These are phyloP conservation scores for Ascidia mentula DNA, from an alignment of 23 tunicate species.

Conservation along the genomic window DNA sequence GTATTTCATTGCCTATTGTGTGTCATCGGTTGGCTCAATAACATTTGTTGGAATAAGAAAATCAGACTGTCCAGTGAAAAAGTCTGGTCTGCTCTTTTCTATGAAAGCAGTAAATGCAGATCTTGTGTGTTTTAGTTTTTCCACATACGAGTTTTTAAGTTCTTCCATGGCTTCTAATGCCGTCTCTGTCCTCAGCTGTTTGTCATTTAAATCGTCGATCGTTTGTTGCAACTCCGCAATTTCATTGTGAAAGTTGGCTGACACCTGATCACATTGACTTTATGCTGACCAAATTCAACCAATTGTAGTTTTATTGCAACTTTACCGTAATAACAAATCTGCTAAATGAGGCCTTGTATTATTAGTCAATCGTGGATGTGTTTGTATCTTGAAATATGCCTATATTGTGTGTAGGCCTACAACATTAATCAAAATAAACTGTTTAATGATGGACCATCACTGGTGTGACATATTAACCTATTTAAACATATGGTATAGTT, in stretches of 20 bases:
- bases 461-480: too few relatives aligned
- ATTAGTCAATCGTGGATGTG: too few relatives aligned
- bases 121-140: constrained; percentile 33
- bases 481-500: too few relatives aligned
- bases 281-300: too few relatives aligned
- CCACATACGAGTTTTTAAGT: constrained; percentile 32
- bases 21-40: constrained; percentile 9
- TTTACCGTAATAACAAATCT: too few relatives aligned
- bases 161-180: constrained; percentile 32
- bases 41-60: constrained; percentile 47
- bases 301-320: too few relatives aligned
- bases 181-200: constrained; percentile 19
- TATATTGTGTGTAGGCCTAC: too few relatives aligned
- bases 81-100: constrained; percentile 78
- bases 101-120: constrained; percentile 47
- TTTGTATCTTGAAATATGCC: too few relatives aligned
- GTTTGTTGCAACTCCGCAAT: neutral
- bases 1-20: neutral
- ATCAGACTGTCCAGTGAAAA: constrained; percentile 61
- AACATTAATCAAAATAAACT: too few relatives aligned
- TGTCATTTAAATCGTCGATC: constrained; percentile 17
- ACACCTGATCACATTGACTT: constrained; percentile 15
- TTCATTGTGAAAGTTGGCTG: neutral
- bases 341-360: too few relatives aligned
- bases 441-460: too few relatives aligned